Evolutionary conservation across 2,113 vertebrate genomes (phyloP).

Genomic region (Syngnathoides biaculeatus): DNA sequence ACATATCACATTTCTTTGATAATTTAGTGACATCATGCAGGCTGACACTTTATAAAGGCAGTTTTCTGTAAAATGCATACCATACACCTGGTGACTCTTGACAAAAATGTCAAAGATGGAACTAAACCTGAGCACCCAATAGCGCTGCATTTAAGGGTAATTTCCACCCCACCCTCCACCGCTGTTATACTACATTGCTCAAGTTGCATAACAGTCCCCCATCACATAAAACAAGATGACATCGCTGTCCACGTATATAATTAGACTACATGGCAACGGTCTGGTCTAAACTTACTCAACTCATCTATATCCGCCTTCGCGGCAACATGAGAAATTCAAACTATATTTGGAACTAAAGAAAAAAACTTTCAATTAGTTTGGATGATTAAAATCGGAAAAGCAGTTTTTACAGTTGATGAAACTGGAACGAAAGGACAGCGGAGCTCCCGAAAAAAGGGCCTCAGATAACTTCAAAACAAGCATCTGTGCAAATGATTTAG

Average conservation of each 20-base stretch:
- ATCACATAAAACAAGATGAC: slow-evolving; percentile 59
- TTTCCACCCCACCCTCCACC: slow-evolving; percentile 39
- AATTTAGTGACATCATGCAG: neutral
- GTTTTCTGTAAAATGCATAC: too few species aligned
- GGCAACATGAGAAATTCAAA: neutral
- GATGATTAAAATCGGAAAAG: slow-evolving; percentile 9
- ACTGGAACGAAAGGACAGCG: neutral
- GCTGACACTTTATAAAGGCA: neutral
- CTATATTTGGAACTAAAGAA: neutral
- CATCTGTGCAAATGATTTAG: slow-evolving; percentile 10
- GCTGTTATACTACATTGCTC: slow-evolving; percentile 50
- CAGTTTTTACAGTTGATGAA: neutral
- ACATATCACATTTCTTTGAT: too few species aligned
- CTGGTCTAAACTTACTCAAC: neutral
- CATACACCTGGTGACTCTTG: too few species aligned
- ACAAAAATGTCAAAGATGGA: too few species aligned
- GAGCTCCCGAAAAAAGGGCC: neutral
- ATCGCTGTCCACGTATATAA: slow-evolving; percentile 47
- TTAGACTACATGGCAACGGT: slow-evolving; percentile 20
- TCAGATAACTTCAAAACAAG: slow-evolving; percentile 17
- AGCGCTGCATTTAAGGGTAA: slow-evolving; percentile 15
- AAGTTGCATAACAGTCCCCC: slow-evolving; percentile 63
- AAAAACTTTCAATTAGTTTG: neutral
- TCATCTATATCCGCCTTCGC: neutral
- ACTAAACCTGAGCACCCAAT: slow-evolving; percentile 11